phyloP scores from a whole-genome alignment of 2,797 vertebrate genomes.

The Aeoliscus strigatus region DNA sequence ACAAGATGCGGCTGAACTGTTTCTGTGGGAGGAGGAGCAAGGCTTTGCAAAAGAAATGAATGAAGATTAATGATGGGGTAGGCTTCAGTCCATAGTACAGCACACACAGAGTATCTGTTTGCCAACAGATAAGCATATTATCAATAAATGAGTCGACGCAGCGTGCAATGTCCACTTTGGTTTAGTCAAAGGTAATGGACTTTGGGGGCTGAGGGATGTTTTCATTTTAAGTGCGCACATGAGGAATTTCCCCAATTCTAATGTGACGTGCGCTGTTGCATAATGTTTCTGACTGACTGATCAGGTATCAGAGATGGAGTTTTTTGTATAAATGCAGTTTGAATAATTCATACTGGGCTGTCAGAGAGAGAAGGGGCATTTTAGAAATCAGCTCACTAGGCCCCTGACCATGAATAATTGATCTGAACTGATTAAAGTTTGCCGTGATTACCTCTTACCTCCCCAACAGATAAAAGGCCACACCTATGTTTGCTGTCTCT shows the following conservation, averaged over 20 bases:
- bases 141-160: slow-evolving; percentile 25
- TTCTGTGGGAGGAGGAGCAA: slow-evolving; percentile 13
- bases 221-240: slow-evolving; percentile 34
- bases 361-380: slow-evolving; percentile 67
- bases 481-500: slow-evolving; percentile 75
- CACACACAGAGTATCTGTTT: slow-evolving; percentile 18
- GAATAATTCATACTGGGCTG: slow-evolving; percentile 79
- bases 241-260: slow-evolving; percentile 57
- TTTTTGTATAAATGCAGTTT: slow-evolving; percentile 79
- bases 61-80: slow-evolving; percentile 12
- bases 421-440: slow-evolving; percentile 84
- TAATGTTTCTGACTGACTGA: slow-evolving; percentile 78
- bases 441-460: slow-evolving; percentile 78
- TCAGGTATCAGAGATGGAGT: slow-evolving; percentile 78
- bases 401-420: slow-evolving; percentile 83
- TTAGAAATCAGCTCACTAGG: slow-evolving; percentile 74
- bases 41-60: slow-evolving; percentile 20
- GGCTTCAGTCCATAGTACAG: slow-evolving; percentile 3
- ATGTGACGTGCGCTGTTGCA: slow-evolving; percentile 76
- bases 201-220: slow-evolving; percentile 48
- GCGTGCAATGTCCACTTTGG: slow-evolving; percentile 17
- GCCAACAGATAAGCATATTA: slow-evolving; percentile 24
- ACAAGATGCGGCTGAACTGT: slow-evolving; percentile 17
- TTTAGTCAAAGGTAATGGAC: slow-evolving; percentile 12
- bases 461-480: slow-evolving; percentile 72